Conservation (phyloP, 2,888 invertebrate species). For the Anorthoa munda region DNA sequence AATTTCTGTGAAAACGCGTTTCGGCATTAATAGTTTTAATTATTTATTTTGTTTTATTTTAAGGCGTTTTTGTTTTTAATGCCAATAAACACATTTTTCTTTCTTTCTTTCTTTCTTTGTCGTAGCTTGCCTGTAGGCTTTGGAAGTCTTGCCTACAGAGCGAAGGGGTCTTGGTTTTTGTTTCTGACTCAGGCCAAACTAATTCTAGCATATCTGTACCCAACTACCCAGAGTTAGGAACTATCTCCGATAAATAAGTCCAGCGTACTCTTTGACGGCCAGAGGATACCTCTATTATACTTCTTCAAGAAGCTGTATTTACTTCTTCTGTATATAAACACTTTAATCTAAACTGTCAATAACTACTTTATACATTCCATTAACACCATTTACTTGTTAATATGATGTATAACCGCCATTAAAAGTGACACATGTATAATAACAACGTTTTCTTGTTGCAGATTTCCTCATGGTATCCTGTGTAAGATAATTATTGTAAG, state of each 20-base stretch:
- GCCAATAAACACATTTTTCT: too few relatives aligned
- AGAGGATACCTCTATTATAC: neutral
- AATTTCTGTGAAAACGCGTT: too few relatives aligned
- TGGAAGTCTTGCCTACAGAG: too few relatives aligned
- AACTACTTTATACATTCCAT: constrained; percentile 30
- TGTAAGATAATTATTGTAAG: constrained; percentile 75
- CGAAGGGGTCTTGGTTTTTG: neutral
- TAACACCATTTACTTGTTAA: constrained; percentile 39
- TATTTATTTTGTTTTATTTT: too few relatives aligned
- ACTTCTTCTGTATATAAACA: neutral
- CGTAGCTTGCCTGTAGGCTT: too few relatives aligned
- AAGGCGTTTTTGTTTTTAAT: too few relatives aligned
- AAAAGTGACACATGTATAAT: constrained; percentile 38
- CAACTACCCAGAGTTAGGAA: neutral
- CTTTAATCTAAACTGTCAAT: constrained; percentile 10
- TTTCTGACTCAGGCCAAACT: neutral
- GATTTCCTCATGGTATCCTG: constrained; percentile 76
- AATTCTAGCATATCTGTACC: too few relatives aligned
- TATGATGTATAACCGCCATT: constrained; percentile 41
- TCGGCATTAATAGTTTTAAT: too few relatives aligned
- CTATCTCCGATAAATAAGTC: neutral
- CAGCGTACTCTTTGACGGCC: neutral
- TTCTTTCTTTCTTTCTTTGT: too few relatives aligned
- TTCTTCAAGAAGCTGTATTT: neutral
- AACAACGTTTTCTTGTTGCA: constrained; percentile 69